phyloP scores from a whole-genome alignment of 2,888 invertebrate genomes.

The Cetonia aurata region DNA sequence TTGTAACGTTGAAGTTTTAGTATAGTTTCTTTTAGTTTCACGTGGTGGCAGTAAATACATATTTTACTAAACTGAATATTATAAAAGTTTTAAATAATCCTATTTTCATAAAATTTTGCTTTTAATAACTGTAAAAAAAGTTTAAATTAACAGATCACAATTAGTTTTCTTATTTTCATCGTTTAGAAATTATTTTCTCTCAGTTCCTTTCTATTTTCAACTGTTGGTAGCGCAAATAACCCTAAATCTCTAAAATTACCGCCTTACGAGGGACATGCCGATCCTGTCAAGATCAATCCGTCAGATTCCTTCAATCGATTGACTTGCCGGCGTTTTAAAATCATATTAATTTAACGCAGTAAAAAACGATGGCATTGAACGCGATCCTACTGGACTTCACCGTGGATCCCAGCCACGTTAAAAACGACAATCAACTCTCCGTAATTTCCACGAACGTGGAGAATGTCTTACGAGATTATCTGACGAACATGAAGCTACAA shows the following conservation, averaged over 20 bases:
- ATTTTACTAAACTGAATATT: no score
- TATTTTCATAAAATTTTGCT: no score
- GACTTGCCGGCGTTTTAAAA: conserved; percentile 10
- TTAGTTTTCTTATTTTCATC: no score
- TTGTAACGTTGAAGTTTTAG: no score
- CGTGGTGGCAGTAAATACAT: no score
- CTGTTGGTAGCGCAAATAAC: neutral
- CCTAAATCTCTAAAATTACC: conserved; percentile 10
- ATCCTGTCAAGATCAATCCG: conserved; percentile 17
- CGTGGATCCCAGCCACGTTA: conserved; percentile 76
- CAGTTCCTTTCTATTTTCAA: no score
- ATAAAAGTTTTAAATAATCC: no score
- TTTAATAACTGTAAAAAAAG: no score
- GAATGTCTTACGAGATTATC: conserved; percentile 78
- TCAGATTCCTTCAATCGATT: conserved; percentile 11
- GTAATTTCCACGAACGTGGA: conserved; percentile 77
- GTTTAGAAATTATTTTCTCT: no score
- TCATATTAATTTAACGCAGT: neutral
- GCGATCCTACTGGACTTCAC: conserved; percentile 85
- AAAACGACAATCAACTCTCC: conserved; percentile 76
- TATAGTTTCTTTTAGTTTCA: no score
- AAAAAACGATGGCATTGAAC: conserved; percentile 78
- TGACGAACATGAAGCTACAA: conserved; percentile 78
- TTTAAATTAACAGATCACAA: no score
- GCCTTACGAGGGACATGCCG: neutral